Base-by-base conservation (phyloP, 2,113 vertebrate genomes). In the Turnix velox region DNA sequence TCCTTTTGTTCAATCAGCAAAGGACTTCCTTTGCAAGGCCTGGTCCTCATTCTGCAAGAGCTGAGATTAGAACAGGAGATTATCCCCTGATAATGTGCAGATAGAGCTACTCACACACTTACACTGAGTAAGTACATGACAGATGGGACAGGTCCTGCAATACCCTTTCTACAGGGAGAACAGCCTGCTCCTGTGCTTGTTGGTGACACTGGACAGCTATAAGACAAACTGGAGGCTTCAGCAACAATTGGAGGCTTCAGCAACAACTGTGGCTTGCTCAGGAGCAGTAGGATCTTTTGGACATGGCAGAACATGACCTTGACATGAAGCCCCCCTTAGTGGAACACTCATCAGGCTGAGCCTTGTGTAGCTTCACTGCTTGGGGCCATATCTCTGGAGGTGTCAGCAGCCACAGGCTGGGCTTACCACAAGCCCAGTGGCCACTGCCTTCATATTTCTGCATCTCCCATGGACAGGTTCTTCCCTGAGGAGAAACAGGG, bases 291-390 rank as follows among this genome's bases (percentile, higher is more conserved):
- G n/a, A 75, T 39, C 20, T 39, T 22, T 55, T 18, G 61, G 18
- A 46, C 20, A 1, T 3, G 42, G 68, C 59, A 54, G 54, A 54
- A 6, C 14, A 3, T 5, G 57, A 10, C 20, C 46, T 13, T 0
- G 4, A 4, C 0, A 2, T 7, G 35, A 71, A 63, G 51, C n/a
- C 12, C 14, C 10, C 9, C 7, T 5, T 2, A 18, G 20, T 0
- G 0, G 61, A 45, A 24, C 28, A 1, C n/a, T 4, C 5, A 2
- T 12, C 3, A 2, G 45, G 28, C 79, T 35, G 46, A 67, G 65
- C 33, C 52, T 51, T 0, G 0, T 2, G 40, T 5, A n/a, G 40
- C 72, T 43, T 62, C 0, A 2, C 15, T 39, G 80, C 46, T 5
- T 22, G 6, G 17, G 23, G 22, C 25, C 1, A 2, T 9, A 51